These are phyloP conservation scores for Prosapia bicincta DNA, from an alignment of 2,888 invertebrate species.

Conservation along the genomic window DNA sequence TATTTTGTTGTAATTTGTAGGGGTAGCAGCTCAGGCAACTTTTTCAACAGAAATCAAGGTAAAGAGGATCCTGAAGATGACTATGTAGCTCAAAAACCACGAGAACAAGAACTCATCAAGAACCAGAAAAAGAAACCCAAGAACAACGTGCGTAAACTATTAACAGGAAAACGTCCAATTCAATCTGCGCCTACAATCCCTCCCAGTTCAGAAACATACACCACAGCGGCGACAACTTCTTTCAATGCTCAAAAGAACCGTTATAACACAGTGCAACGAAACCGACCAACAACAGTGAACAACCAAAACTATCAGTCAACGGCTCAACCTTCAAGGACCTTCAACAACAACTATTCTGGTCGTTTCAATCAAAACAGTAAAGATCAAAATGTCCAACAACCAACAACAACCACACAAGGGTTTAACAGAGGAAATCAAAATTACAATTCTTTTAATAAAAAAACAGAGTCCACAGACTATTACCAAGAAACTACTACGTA, in stretches of 20 bases:
- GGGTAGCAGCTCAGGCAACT: constrained; percentile 67
- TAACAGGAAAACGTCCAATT: constrained; percentile 41
- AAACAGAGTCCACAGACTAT: constrained; percentile 6
- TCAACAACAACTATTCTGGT: constrained; percentile 7
- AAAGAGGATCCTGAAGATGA: constrained; percentile 56
- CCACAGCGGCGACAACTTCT: constrained; percentile 11
- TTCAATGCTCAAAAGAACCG: constrained; percentile 20
- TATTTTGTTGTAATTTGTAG: constrained; percentile 27
- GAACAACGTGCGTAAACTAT: constrained; percentile 47
- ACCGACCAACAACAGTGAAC: constrained; percentile 12
- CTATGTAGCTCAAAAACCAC: constrained; percentile 40
- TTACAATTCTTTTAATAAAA: constrained; percentile 19
- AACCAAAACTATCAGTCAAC: constrained; percentile 18
- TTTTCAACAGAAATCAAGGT: constrained; percentile 62
- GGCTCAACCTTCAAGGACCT: not conserved
- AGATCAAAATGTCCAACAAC: constrained; percentile 6
- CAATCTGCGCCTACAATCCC: constrained; percentile 14
- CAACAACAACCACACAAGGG: not conserved
- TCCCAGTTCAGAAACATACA: constrained; percentile 19
- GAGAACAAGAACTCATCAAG: constrained; percentile 43
- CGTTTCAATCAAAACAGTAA: not conserved
- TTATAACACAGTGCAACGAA: constrained; percentile 25
- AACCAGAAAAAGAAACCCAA: constrained; percentile 46
- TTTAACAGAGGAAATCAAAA: constrained; percentile 23
- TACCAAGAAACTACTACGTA: constrained; percentile 18